Conservation (phyloP, 2,797 vertebrate genomes). For the Coendou prehensilis region DNA sequence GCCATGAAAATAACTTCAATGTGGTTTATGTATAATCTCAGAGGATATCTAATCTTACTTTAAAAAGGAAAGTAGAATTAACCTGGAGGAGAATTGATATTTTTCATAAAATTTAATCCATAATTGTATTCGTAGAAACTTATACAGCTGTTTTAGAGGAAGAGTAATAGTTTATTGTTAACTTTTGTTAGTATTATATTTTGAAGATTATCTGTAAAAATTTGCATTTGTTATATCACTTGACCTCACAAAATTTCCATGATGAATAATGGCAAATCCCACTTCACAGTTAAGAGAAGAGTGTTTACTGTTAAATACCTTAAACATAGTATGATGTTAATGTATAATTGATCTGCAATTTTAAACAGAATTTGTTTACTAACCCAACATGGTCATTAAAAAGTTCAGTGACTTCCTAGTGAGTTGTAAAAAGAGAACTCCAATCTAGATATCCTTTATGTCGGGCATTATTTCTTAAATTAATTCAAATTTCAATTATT, state of each 20-base stretch:
- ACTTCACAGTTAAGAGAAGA: not conserved
- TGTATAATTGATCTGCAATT: not conserved
- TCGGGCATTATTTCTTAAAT: not conserved
- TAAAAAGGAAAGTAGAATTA: not conserved
- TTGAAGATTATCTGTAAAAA: not conserved
- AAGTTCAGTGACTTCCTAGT: not conserved
- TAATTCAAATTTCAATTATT: not conserved
- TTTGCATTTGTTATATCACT: not conserved
- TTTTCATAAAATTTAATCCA: slow-evolving; percentile 24
- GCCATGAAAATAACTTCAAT: not conserved
- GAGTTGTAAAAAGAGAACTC: not conserved
- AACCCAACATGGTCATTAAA: not conserved
- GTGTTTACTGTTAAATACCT: not conserved
- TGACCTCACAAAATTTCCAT: not conserved
- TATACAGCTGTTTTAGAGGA: not conserved
- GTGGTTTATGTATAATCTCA: not conserved
- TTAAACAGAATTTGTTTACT: not conserved
- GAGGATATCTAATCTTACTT: not conserved
- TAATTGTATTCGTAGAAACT: not conserved
- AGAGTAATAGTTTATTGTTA: not conserved
- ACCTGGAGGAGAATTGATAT: not conserved
- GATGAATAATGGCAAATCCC: not conserved
- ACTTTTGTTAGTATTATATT: not conserved
- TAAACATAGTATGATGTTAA: not conserved
- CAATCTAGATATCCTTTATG: not conserved